These are phyloP conservation scores for Xenopus borealis DNA, from an alignment of 2,113 vertebrate species.

Conservation along the genomic window DNA sequence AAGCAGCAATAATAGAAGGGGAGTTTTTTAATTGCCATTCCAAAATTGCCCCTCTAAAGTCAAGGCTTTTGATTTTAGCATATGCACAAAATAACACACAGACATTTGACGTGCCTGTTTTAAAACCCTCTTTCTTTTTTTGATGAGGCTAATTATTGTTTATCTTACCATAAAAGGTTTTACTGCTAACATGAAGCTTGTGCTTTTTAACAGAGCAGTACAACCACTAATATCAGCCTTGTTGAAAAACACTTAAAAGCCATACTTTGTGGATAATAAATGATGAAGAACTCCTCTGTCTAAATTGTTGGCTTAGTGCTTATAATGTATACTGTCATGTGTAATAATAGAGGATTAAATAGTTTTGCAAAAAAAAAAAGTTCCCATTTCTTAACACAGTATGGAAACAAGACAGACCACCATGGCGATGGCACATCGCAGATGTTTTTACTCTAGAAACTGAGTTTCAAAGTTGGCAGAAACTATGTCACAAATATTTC, in stretches of 20 bases:
- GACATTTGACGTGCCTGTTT: neutral
- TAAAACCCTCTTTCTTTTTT: neutral
- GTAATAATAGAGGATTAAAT: conserved; percentile 40
- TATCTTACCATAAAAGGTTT: conserved; percentile 12
- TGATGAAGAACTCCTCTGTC: conserved; percentile 11
- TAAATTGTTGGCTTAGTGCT: conserved; percentile 42
- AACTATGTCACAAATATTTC: conserved; percentile 61
- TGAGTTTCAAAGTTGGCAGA: conserved; percentile 58
- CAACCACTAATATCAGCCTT: conserved; percentile 20
- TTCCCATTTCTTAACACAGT: conserved; percentile 37
- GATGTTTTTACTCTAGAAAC: conserved; percentile 63
- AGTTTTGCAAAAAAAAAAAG: conserved; percentile 1
- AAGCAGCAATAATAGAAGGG: too few species aligned
- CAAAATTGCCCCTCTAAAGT: too few species aligned
- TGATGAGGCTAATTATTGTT: conserved; percentile 1
- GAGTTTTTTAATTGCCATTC: too few species aligned
- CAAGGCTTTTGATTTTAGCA: too few species aligned
- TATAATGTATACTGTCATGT: conserved; percentile 36
- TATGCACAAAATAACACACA: too few species aligned
- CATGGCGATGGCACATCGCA: conserved; percentile 54
- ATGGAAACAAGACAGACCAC: conserved; percentile 46
- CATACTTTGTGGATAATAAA: conserved; percentile 21
- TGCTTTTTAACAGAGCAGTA: conserved; percentile 8
- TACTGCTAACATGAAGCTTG: conserved; percentile 10
- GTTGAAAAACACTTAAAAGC: conserved; percentile 11